Percentiles rank a stretch among this genome's conserved stretches.
phyloP scores from a whole-genome alignment of 2,113 vertebrate genomes.

The Butorides virescens region DNA sequence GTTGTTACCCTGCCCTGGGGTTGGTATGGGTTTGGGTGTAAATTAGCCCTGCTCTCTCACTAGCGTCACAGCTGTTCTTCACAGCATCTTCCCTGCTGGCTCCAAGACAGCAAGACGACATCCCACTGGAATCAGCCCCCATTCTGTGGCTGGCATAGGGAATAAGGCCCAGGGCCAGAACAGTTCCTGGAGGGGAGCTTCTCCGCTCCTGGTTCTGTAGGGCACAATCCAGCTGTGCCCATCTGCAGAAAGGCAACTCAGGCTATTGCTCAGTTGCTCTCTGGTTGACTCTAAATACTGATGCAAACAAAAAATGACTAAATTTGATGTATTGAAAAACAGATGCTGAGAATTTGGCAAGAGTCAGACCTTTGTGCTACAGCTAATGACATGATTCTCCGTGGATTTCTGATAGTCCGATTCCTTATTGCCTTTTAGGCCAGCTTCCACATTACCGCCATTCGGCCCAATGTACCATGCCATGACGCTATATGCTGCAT shows the following conservation, averaged over 20 bases:
- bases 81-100: not conserved
- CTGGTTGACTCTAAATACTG: not conserved
- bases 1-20: not conserved
- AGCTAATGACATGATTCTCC: not conserved
- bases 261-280: not conserved
- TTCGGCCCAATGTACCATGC: not conserved
- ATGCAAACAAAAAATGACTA: not conserved
- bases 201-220: not conserved
- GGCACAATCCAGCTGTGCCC: not conserved
- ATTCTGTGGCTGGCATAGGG: not conserved
- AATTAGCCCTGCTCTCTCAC: not conserved
- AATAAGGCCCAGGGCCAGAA: not conserved
- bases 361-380: not conserved
- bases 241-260: not conserved
- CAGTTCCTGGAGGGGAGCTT: not conserved
- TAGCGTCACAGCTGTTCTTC: not conserved
- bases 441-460: not conserved
- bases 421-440: not conserved
- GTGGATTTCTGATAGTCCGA: not conserved
- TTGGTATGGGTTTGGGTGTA: not conserved
- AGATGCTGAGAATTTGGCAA: not conserved
- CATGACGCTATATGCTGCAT: not conserved
- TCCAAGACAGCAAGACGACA: not conserved
- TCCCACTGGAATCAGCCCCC: not conserved
- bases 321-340: not conserved